Percentiles rank a stretch among this genome's conserved stretches.
These are phyloP conservation scores for Procambarus clarkii DNA, from an alignment of 1,140 invertebrate species.

Conservation along the genomic window DNA sequence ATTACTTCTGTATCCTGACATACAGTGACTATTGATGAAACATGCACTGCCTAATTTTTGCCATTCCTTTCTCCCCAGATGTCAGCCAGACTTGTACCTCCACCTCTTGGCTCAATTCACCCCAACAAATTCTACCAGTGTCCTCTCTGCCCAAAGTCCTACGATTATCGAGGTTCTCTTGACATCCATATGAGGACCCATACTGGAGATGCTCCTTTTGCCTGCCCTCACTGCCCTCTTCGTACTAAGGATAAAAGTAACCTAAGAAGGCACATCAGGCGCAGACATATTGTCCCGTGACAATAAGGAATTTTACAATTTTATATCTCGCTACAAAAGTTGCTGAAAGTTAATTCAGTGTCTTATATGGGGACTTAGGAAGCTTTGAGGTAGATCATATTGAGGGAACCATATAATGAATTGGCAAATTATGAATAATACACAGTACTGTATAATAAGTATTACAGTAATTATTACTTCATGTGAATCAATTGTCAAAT, in stretches of 20 bases:
- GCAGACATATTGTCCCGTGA: conserved; percentile 36
- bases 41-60: not conserved
- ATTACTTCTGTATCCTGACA: not conserved
- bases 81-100: conserved; percentile 52
- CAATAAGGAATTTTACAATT: not conserved
- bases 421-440: too few relatives aligned
- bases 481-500: not conserved
- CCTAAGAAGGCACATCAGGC: conserved; percentile 49
- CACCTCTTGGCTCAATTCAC: conserved; percentile 20
- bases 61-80: conserved; percentile 56
- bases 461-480: not conserved
- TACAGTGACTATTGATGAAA: not conserved
- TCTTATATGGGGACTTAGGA: not conserved
- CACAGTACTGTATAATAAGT: not conserved
- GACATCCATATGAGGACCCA: conserved; percentile 62
- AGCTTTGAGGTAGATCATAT: not conserved
- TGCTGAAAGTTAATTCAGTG: not conserved
- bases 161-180: conserved; percentile 61
- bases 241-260: conserved; percentile 59
- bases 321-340: not conserved
- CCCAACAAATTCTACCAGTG: conserved; percentile 65
- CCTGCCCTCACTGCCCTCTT: conserved; percentile 60
- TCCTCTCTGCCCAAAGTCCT: conserved; percentile 61
- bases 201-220: conserved; percentile 54
- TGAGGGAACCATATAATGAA: not conserved